Evolutionary conservation across 2,888 invertebrate species (phyloP).

Genomic region (Stenodera caucasica): DNA sequence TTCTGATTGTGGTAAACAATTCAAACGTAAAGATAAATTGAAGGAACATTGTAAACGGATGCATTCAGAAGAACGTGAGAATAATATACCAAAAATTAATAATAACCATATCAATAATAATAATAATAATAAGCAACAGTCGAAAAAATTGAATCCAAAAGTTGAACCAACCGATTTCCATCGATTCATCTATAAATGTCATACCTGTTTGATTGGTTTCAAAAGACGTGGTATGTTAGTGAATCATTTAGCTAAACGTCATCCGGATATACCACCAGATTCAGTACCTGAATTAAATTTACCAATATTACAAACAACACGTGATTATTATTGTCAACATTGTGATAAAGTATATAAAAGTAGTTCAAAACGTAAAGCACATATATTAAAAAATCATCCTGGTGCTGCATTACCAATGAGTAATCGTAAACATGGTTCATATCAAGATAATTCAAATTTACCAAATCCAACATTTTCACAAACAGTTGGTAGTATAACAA

Average conservation of each 20-base stretch:
- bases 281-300: constrained; percentile 73
- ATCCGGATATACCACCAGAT: constrained; percentile 66
- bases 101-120: constrained; percentile 12
- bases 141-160: constrained; percentile 63
- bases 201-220: constrained; percentile 73
- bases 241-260: constrained; percentile 80
- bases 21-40: constrained; percentile 75
- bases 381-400: constrained; percentile 82
- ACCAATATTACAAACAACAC: constrained; percentile 75
- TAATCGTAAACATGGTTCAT: constrained; percentile 48
- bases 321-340: constrained; percentile 81
- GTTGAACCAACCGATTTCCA: constrained; percentile 67
- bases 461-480: constrained; percentile 68
- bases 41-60: constrained; percentile 72
- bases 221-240: constrained; percentile 81
- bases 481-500: constrained; percentile 72
- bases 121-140: constrained; percentile 32
- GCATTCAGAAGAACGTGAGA: constrained; percentile 58
- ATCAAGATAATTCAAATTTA: constrained; percentile 52
- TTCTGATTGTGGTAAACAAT: constrained; percentile 74
- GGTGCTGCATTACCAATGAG: constrained; percentile 68
- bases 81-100: constrained; percentile 47
- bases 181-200: constrained; percentile 75
- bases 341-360: constrained; percentile 84
- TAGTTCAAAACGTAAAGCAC: constrained; percentile 80